Base-by-base conservation (phyloP, 2,113 vertebrate species). In the Daubentonia madagascariensis region DNA sequence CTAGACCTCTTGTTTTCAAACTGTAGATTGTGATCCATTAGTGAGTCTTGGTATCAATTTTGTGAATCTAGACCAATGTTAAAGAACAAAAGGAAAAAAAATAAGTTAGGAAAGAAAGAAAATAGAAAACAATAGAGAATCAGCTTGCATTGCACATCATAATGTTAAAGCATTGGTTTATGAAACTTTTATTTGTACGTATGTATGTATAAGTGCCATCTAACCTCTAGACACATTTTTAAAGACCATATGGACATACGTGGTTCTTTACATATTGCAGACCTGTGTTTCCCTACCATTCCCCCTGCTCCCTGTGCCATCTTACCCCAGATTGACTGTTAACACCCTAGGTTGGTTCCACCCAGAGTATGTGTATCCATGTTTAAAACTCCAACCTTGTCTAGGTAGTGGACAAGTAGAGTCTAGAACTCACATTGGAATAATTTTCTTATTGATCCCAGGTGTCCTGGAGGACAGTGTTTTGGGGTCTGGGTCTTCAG, bases 401-500 rank as follows among this genome's bases (percentile, higher is more conserved):
- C 61, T 28, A 75, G 54, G 43, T 61, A 45, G 52, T 25, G n/a
- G 20, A 5, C 52, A 57, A 70, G 13, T 22, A 72, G n/a, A n/a
- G 16, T 91, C 90, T 90, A 43, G 70, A 85, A 81, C 25, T 95
- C 76, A 90, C 35, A 23, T 30, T 89, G 61, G 52, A 85, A 32
- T 91, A 0, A 0, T 93, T 96, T 85, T 98, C 80, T 97, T 96
- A 5, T 97, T 97, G 93, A 50, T 97, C 54, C 30, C 92, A 99
- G 99, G 99, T 99, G 48, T 97, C 98, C 95, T 99, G 99, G 99
- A 99, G 99, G 94, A 97, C 99, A 0, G 99, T 99, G 72, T 98
- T 99, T 97, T 99, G 99, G 99, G 99, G 99, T 14, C 98, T 99
- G 22, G 99, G 99, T 40, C 85, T 99, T 95, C 98, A 99, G 94